Percentiles rank a stretch among this genome's conserved stretches.
Conservation (phyloP, 2,797 vertebrate genomes). For the Acipenser oxyrinchus region DNA sequence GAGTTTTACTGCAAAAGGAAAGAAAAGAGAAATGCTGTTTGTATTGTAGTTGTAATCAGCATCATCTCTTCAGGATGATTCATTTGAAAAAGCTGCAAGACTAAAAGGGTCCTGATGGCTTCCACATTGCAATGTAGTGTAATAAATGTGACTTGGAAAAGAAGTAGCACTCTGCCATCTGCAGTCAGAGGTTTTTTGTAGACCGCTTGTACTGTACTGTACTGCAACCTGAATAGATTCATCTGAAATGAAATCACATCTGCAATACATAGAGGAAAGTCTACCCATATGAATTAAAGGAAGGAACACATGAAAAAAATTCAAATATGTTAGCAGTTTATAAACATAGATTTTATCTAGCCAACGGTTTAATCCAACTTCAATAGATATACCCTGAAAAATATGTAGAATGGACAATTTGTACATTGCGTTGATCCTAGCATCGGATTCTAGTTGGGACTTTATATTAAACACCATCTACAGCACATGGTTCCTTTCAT, state of each 20-base stretch:
- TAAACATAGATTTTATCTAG: no score
- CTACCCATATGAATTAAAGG: neutral
- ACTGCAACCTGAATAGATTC: neutral
- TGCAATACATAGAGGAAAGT: neutral
- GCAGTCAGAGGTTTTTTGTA: slow-evolving; percentile 28
- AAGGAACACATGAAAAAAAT: neutral
- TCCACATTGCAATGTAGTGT: slow-evolving; percentile 24
- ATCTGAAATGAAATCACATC: neutral
- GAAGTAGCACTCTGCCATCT: slow-evolving; percentile 27
- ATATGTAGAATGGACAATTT: no score
- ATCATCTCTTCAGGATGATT: slow-evolving; percentile 24
- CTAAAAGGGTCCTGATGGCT: slow-evolving; percentile 20
- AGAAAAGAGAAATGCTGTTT: slow-evolving; percentile 15
- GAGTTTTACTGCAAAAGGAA: neutral
- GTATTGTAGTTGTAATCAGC: slow-evolving; percentile 15
- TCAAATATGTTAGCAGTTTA: neutral
- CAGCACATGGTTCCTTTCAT: no score
- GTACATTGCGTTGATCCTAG: no score
- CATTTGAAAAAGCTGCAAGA: slow-evolving; percentile 15
- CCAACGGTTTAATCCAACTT: no score
- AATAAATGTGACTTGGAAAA: slow-evolving; percentile 22
- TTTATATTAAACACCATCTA: no score
- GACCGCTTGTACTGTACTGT: slow-evolving; percentile 18
- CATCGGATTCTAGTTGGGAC: no score
- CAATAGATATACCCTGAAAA: no score